phyloP scores from a whole-genome alignment of 2,797 vertebrate species.

The Chelon labrosus region DNA sequence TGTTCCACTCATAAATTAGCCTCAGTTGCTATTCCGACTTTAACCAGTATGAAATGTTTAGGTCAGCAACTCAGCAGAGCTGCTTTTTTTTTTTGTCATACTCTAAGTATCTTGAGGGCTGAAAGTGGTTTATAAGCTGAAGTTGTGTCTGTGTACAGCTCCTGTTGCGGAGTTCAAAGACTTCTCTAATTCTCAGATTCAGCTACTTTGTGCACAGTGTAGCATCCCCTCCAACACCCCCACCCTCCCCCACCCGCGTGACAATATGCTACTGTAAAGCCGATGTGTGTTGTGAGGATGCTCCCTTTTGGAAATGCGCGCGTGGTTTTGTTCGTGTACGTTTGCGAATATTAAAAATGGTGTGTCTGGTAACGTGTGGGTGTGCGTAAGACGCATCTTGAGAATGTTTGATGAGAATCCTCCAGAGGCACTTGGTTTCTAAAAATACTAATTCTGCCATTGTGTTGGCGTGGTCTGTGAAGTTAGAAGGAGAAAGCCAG shows the following conservation, averaged over 20 bases:
- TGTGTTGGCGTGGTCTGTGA: slow-evolving; percentile 63
- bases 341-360: slow-evolving; percentile 40
- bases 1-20: slow-evolving; percentile 50
- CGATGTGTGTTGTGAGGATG: slow-evolving; percentile 22
- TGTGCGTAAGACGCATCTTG: slow-evolving; percentile 46
- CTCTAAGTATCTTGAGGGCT: slow-evolving; percentile 53
- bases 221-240: slow-evolving; percentile 47
- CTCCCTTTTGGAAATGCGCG: slow-evolving; percentile 13
- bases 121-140: slow-evolving; percentile 60
- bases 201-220: slow-evolving; percentile 44
- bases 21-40: slow-evolving; percentile 52
- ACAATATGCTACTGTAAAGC: slow-evolving; percentile 33
- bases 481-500: slow-evolving; percentile 25
- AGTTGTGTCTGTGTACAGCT: slow-evolving; percentile 59
- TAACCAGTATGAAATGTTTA: slow-evolving; percentile 61
- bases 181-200: slow-evolving; percentile 65
- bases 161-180: slow-evolving; percentile 72
- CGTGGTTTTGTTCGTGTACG: slow-evolving; percentile 10
- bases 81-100: slow-evolving; percentile 20
- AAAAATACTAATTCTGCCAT: slow-evolving; percentile 78
- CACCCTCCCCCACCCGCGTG: slow-evolving; percentile 20
- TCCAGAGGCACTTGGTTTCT: slow-evolving; percentile 70
- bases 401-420: slow-evolving; percentile 76
- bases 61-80: slow-evolving; percentile 62
- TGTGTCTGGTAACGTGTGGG: slow-evolving; percentile 31